Base-by-base conservation (phyloP, 2,797 vertebrate genomes). In the Manis javanica region DNA sequence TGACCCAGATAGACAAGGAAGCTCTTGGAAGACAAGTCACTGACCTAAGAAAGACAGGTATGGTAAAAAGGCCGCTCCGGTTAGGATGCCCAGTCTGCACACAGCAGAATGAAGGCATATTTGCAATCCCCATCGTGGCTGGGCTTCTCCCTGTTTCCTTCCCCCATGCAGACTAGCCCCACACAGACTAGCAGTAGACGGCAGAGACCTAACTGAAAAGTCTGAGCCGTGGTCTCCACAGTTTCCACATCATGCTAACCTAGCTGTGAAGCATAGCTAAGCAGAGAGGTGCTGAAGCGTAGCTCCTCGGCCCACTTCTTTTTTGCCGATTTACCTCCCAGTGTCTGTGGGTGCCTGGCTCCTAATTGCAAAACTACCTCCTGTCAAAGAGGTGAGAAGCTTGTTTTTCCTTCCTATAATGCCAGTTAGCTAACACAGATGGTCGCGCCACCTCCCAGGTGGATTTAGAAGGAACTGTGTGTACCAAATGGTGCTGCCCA, bases 111-210 rank as follows among this genome's bases (percentile, higher is more conserved):
- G 21, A 81, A 64, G 42, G 57, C 53, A 53, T 34, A 21, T 71
- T 72, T 64, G 46, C 42, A 42, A 42, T 42, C 42, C 42, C 42
- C 42, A 9, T 42, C 42, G 42, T 7, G 42, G 42, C 42, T 4
- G 12, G 16, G 23, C 34, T 61, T 77, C 63, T 63, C 21, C 39
- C 4, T 23, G 14, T 42, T 77, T 42, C 53, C 15, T 53, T 34
- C 53, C 34, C 63, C 34, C 0, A 0, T 19, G 5, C 15, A 64
- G 23, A 42, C 42, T 26, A 53, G 18, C 34, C 63, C 34, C 0
- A 0, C 19, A 3, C 15, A 64, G 23, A 42, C 42, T n/a, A 53
- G 18, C 69, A 61, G 26, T 13, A 24, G 34, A 13, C 2, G 12
- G 49, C 19, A 34, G n/a, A 59, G 21, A 34, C 7, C 55, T 81